These are phyloP conservation scores for Cyphomyrmex costatus DNA, from an alignment of 1,140 invertebrate species.

Conservation along the genomic window DNA sequence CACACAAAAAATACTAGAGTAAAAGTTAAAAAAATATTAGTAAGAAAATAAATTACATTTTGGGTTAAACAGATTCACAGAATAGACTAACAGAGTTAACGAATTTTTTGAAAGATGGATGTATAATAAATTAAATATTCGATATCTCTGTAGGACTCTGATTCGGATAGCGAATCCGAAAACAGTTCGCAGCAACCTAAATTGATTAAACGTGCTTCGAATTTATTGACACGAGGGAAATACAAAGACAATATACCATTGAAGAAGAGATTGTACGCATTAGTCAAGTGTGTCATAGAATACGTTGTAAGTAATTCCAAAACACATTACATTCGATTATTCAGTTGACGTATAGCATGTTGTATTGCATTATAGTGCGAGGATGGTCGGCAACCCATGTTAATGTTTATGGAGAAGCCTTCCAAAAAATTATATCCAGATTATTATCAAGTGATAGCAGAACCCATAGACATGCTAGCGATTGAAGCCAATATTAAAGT, in stretches of 20 bases:
- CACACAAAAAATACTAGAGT: too few species aligned
- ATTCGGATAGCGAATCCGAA: slow-evolving; percentile 87
- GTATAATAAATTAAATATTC: background rate
- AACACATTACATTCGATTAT: slow-evolving; percentile 20
- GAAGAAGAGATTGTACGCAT: slow-evolving; percentile 91
- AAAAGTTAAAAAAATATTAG: too few species aligned
- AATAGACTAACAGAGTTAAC: too few species aligned
- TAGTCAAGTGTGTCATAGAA: slow-evolving; percentile 93
- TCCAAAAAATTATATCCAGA: slow-evolving; percentile 98
- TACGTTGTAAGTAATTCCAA: slow-evolving; percentile 89
- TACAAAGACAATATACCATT: slow-evolving; percentile 89
- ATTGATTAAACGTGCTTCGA: slow-evolving; percentile 86
- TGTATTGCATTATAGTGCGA: slow-evolving; percentile 87
- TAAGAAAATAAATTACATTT: too few species aligned
- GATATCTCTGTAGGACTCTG: slow-evolving; percentile 85
- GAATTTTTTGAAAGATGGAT: background rate
- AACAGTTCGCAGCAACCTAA: slow-evolving; percentile 83
- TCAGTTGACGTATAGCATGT: slow-evolving; percentile 33
- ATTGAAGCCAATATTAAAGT: slow-evolving; percentile 96
- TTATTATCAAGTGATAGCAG: slow-evolving; percentile 97
- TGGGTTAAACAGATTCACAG: too few species aligned
- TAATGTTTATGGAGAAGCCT: slow-evolving; percentile 98
- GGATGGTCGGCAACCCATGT: slow-evolving; percentile 94
- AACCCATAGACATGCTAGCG: slow-evolving; percentile 98
- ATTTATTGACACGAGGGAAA: slow-evolving; percentile 87